These are phyloP conservation scores for Periplaneta americana DNA, from an alignment of 1,140 invertebrate genomes.

Conservation along the genomic window DNA sequence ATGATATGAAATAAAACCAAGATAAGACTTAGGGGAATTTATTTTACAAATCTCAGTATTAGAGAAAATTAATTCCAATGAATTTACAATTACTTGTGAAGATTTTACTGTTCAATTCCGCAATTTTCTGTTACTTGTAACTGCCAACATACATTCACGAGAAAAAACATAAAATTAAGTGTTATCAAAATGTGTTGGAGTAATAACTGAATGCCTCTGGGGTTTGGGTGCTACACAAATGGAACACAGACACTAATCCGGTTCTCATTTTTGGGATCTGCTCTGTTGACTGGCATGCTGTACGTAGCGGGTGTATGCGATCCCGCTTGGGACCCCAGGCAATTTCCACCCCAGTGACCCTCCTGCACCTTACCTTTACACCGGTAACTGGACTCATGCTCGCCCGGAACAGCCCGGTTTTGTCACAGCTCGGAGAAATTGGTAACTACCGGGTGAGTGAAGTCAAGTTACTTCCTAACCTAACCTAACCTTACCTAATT, in stretches of 20 bases:
- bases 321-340: slow-evolving; percentile 40
- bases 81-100: too few relatives aligned
- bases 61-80: too few relatives aligned
- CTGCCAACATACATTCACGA: too few relatives aligned
- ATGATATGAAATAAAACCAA: too few relatives aligned
- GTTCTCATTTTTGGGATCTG: not conserved
- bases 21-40: too few relatives aligned
- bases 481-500: not conserved
- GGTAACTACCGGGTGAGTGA: slow-evolving; percentile 3
- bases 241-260: not conserved
- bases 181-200: too few relatives aligned
- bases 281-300: slow-evolving; percentile 1
- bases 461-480: not conserved
- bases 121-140: too few relatives aligned
- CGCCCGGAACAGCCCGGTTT: slow-evolving; percentile 32
- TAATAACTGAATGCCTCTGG: too few relatives aligned
- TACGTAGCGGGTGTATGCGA: slow-evolving; percentile 46
- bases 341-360: slow-evolving; percentile 37
- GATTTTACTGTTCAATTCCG: too few relatives aligned
- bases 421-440: slow-evolving; percentile 15
- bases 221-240: not conserved
- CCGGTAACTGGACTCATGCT: slow-evolving; percentile 24
- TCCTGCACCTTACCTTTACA: slow-evolving; percentile 40
- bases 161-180: too few relatives aligned
- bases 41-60: too few relatives aligned